Conservation (phyloP, 1,140 invertebrate genomes). For the Anagrus nilaparvatae region DNA sequence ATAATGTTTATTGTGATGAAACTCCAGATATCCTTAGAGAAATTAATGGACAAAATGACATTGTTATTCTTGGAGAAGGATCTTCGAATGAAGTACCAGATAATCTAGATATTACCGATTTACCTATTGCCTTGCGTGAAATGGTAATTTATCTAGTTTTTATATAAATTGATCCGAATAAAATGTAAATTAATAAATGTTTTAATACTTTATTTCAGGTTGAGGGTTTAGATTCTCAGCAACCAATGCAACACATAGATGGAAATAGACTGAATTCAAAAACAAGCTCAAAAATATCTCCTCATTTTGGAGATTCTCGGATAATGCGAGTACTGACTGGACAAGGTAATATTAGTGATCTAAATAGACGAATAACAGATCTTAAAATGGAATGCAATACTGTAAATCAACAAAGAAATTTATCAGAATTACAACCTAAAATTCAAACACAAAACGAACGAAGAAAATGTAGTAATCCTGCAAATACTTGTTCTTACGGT, state of each 20-base stretch:
- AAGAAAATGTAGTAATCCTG: slow-evolving; percentile 70
- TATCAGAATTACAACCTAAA: slow-evolving; percentile 45
- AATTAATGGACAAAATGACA: slow-evolving; percentile 39
- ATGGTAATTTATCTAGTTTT: slow-evolving; percentile 43
- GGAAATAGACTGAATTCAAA: slow-evolving; percentile 45
- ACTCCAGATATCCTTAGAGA: slow-evolving; percentile 26
- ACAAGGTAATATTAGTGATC: slow-evolving; percentile 48
- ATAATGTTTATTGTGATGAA: slow-evolving; percentile 41
- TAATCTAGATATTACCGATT: slow-evolving; percentile 46
- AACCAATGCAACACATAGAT: slow-evolving; percentile 40
- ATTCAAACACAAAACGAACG: slow-evolving; percentile 41
- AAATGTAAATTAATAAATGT: neutral
- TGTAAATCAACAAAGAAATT: slow-evolving; percentile 34
- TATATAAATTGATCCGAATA: neutral
- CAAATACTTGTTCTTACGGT: slow-evolving; percentile 77
- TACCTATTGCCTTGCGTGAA: slow-evolving; percentile 54
- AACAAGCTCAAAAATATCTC: slow-evolving; percentile 15
- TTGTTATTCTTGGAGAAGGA: slow-evolving; percentile 37
- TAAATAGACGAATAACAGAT: slow-evolving; percentile 63
- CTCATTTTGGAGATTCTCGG: slow-evolving; percentile 23
- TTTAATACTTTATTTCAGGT: slow-evolving; percentile 21
- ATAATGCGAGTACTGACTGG: slow-evolving; percentile 28
- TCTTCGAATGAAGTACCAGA: slow-evolving; percentile 51
- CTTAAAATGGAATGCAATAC: slow-evolving; percentile 56
- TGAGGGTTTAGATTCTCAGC: slow-evolving; percentile 36